These are phyloP conservation scores for Pyrocoelia pectoralis DNA, from an alignment of 2,888 invertebrate species.

Conservation along the genomic window DNA sequence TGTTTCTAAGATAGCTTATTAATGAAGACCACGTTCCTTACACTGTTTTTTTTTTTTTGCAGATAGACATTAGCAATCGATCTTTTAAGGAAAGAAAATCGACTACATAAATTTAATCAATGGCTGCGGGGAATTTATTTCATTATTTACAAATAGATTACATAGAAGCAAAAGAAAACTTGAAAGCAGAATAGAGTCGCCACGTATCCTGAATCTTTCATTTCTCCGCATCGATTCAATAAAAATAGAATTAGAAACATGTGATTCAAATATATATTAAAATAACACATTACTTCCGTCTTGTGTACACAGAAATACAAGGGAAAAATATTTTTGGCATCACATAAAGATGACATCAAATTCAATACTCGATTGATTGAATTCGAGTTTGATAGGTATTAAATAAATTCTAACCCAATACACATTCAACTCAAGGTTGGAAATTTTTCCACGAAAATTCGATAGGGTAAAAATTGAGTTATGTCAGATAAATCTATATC, in stretches of 20 bases:
- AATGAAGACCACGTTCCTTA: too few relatives aligned
- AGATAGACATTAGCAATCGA: too few relatives aligned
- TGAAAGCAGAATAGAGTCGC: background rate
- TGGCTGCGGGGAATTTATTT: background rate
- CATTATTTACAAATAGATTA: constrained; percentile 1
- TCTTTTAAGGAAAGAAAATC: background rate
- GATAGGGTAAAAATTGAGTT: constrained; percentile 19
- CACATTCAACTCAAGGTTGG: constrained; percentile 14
- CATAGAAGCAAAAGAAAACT: background rate
- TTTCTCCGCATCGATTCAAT: background rate
- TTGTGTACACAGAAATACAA: background rate
- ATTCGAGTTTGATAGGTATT: constrained; percentile 30
- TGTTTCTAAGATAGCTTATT: too few relatives aligned
- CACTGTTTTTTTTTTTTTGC: too few relatives aligned
- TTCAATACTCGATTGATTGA: constrained; percentile 29
- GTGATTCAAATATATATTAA: background rate
- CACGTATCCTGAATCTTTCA: background rate
- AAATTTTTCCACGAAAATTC: constrained; percentile 18
- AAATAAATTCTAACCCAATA: constrained; percentile 30
- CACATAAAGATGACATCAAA: constrained; percentile 22
- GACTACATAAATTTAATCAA: background rate
- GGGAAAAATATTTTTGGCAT: background rate
- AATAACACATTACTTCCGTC: background rate
- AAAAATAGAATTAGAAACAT: background rate
- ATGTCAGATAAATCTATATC: constrained; percentile 13